Evolutionary conservation across 2,888 invertebrate species (phyloP), one percentile per base, ranked within the genome.

Genomic region (Drosophila anceps): DNA sequence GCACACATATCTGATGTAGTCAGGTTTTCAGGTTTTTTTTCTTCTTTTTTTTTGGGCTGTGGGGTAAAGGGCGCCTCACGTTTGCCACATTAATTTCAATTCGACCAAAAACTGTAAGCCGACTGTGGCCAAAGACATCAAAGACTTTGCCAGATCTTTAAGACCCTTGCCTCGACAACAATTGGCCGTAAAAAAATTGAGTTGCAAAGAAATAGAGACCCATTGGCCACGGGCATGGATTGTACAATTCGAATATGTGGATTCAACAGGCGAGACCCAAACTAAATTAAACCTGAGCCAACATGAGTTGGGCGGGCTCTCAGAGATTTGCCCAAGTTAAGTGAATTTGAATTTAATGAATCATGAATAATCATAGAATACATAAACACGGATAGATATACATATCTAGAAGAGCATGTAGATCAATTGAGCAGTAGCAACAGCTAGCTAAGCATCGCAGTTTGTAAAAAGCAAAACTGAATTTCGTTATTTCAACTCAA

Each of bases 71-170:
- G 62, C 58, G 64, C 64, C 75, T 81, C 87, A 88, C 76, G 87
- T 81, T 86, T 71, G 76, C 72, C 65, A 79, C 84, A 84, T 89
- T 74, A 69, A 84, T 87, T 79, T 84, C 85, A 82, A 87, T 84
- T 59, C 44, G 43, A 58, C 58, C 55, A 54, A 50, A 48, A 65
- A 59, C 44, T 69, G 41, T 69, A 63, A 66, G 69, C 51, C 62
- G 54, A 43, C 13, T 67, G 18, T 73, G 53, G 24, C 46, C 33
- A 54, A 43, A 51, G 60, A 76, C 80, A 79, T 76, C 79, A 77
- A 77, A 77, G 64, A 43, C 67, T 20, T 43, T 31, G n/a, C 15
- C 54, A 54, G 54, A 53, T 50, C 50, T 66, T 57, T 20, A 55
- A 63, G 68, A 48, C 62, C 46, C 59, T 55, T 46, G 62, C 43